Base-by-base conservation (phyloP, 2,797 vertebrate species). In the Schizopygopsis malacanthus region DNA sequence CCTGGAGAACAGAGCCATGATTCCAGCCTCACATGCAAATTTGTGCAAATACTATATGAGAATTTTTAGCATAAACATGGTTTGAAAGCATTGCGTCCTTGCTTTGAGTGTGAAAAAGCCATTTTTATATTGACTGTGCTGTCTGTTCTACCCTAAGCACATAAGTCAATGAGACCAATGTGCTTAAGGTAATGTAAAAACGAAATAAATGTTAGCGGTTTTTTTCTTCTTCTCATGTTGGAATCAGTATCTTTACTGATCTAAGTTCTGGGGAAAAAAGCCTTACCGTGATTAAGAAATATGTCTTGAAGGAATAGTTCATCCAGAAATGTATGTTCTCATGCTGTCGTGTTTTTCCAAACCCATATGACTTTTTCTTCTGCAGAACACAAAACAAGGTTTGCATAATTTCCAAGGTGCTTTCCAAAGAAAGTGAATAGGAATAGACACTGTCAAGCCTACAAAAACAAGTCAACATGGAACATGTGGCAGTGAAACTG, bases 71-170 rank as follows among this genome's bases (percentile, higher is more conserved):
- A 95, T 95, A 93, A 94, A 92, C 92, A 93, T 95, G 86, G 85
- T 95, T 96, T 94, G 94, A 94, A 92, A 91, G 93, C 92, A 93
- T 95, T 95, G 95, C 85, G 91, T 94, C 94, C 92, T 95, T 95
- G 95, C 95, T 96, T 96, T 96, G 94, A 93, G 93, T 96, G 95
- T 96, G 93, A 94, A 95, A 94, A 96, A 96, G 95, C 95, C 94
- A 96, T 96, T 96, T 96, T 96, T 96, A 95, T 96, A 96, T 94
- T 94, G 93, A 94, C 93, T 95, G 95, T 95, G 95, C 92, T 95
- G 94, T 95, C 94, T 95, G 94, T 95, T 94, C 95, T 96, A 93
- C 92, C n/a, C 92, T 94, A 93, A 95, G 94, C 95, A 95, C 94
- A 95, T 93, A 91, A 92, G 93, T 94, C 93, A 80, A 93, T 92